phyloP scores from a whole-genome alignment of 2,113 vertebrate species.

The Pitta sordida region DNA sequence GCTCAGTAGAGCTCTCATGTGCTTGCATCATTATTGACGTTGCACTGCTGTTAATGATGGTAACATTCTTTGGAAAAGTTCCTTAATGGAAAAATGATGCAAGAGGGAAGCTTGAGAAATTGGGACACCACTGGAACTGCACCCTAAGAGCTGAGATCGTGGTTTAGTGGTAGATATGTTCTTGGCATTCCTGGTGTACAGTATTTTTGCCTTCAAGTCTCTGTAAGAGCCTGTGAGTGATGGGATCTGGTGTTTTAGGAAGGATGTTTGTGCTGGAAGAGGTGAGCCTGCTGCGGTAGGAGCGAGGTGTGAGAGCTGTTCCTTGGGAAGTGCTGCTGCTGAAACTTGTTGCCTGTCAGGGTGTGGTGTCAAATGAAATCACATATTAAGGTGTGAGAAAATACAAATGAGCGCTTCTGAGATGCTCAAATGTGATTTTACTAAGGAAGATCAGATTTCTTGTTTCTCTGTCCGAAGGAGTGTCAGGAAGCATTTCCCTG shows the following conservation, averaged over 20 bases:
- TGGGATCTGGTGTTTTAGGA: neutral
- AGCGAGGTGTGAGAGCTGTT: neutral
- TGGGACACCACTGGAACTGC: neutral
- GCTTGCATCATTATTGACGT: neutral
- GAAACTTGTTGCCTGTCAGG: neutral
- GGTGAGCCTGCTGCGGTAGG: neutral
- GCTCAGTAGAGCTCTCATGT: neutral
- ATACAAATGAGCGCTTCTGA: neutral
- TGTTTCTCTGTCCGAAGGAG: neutral
- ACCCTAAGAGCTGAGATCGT: fast-evolving
- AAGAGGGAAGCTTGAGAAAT: neutral
- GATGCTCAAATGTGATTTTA: neutral
- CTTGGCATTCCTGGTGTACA: neutral
- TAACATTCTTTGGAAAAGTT: neutral
- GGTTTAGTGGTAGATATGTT: neutral
- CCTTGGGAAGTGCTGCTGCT: neutral
- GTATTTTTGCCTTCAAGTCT: neutral
- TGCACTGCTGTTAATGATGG: neutral
- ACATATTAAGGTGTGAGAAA: neutral
- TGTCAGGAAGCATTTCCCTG: neutral
- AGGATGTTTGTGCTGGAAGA: neutral
- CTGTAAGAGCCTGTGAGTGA: fast-evolving
- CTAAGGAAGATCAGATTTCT: neutral
- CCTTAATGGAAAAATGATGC: neutral
- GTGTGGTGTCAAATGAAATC: neutral